Evolutionary conservation across 1,140 invertebrate genomes (phyloP), one percentile per base, ranked within the genome.

Genomic region (Aphelenchoides avenae): DNA sequence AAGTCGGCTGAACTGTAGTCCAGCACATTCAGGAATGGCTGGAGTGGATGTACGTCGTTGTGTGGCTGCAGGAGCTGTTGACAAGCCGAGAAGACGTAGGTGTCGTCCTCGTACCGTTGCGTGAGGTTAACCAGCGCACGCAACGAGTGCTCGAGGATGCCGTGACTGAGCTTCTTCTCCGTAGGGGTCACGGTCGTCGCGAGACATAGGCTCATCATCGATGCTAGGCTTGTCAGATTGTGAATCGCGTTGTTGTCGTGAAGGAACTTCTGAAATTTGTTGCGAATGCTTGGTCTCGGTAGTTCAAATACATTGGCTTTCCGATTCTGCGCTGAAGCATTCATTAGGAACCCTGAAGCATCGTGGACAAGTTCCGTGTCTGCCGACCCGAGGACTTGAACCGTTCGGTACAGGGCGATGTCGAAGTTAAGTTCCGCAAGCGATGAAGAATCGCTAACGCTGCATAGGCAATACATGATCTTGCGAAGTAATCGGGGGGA

Each of bases 361-460:
- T 56, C 33, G 11, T 33, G 26, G 4, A 56, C 53, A 11, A 56
- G 57, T 7, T 56, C 9, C 6, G 36, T 61, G 5, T 56, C 53
- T 20, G 55, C 39, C 18, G 57, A 61, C 2, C 54, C 53, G 1
- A 56, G 29, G 13, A 56, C n/a, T 60, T 56, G 53, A 34, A 62
- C 63, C 26, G 33, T 29, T 6, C 6, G 5, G 5, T 9, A 9
- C 11, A 56, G 54, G 18, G 53, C 53, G 3, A n/a, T 22, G 33
- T 56, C 53, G 18, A 56, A 30, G 24, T 18, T 60, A 36, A 31
- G 55, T 22, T 3, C 13, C 11, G 3, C n/a, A 18, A 61, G 22
- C 41, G 60, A 24, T 29, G 33, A 18, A 9, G 53, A 56, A 4
- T 56, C 53, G 27, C 54, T 61, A 4, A 57, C 54, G 5, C 33